Conservation (phyloP, 2,113 vertebrate genomes). For the Melanocharis versteri region DNA sequence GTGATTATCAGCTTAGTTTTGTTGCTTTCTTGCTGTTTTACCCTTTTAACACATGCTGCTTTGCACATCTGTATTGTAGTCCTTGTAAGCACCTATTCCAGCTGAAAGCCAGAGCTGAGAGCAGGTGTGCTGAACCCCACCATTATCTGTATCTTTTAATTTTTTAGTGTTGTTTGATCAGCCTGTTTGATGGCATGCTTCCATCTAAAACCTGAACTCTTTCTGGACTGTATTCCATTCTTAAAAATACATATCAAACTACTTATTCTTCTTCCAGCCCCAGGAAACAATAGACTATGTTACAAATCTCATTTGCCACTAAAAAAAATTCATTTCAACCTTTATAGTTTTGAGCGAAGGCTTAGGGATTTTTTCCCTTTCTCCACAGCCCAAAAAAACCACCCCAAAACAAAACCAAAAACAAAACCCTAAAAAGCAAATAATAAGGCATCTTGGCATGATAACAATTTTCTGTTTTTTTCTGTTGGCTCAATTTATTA, state of each 20-base stretch:
- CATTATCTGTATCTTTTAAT: background rate
- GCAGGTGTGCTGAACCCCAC: background rate
- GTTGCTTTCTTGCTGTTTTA: background rate
- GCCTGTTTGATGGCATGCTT: background rate
- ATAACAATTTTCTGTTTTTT: background rate
- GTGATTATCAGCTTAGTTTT: background rate
- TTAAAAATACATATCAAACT: background rate
- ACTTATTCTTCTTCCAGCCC: background rate
- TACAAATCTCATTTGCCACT: background rate
- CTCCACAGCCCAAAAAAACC: background rate
- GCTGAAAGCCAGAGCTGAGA: background rate
- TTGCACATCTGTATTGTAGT: background rate
- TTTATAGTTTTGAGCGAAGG: background rate
- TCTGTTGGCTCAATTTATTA: background rate
- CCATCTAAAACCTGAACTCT: background rate
- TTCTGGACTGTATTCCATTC: background rate
- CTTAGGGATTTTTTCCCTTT: background rate
- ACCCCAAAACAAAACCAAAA: no score
- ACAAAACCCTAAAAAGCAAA: background rate
- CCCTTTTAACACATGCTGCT: background rate
- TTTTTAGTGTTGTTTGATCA: background rate
- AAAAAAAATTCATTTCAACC: background rate
- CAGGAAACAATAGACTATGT: background rate
- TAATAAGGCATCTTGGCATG: background rate
- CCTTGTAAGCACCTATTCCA: background rate